Evolutionary conservation across 2,113 vertebrate species (phyloP), one percentile per base, ranked within the genome.

Genomic region (Entelurus aequoreus): DNA sequence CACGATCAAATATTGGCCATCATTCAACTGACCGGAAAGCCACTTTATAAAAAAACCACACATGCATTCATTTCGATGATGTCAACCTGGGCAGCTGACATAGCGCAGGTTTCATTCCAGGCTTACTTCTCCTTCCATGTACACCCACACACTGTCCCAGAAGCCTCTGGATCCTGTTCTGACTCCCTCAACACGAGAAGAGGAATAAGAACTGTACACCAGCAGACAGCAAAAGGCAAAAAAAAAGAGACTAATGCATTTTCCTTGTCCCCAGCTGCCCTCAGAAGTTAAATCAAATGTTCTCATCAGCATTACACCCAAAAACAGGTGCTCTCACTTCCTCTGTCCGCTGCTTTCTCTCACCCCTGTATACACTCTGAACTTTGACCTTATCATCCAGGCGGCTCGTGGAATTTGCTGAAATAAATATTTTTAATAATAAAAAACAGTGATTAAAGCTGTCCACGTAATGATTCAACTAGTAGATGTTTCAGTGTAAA

Each of bases 221-320:
- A 9, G 57, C 8, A 68, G 60, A 72, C 19, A 75, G 35, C 9
- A 4, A 64, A 53, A 56, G 48, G 6, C 58, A 68, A 16, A 48
- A 28, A 65, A 60, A 1, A 2, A 15, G 21, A 68, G 68, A 71
- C 68, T 51, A 74, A 80, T 67, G 52, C 56, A 40, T 40, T 63
- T 63, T 13, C 56, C 38, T 70, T 77, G 61, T 57, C 54, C 69
- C 74, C 87, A 88, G 78, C 84, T 87, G 85, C 76, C 58, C 53
- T 19, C 40, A 47, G 48, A 37, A 46, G 47, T 49, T 74, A 77
- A 77, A 63, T 61, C 36, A 59, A 69, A 63, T 63, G 66, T 59
- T 82, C 71, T 67, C 44, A 60, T 35, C 60, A 51, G 36, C 65
- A 80, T 68, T 54, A 65, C 74, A 16, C 80, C 79, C 79, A 4